A percentile compares a stretch with the other conserved stretches of the same genome.
These are phyloP conservation scores for Stichodactyla mertensii DNA, from an alignment of 64 coral and sea anemone species.

Conservation along the genomic window DNA sequence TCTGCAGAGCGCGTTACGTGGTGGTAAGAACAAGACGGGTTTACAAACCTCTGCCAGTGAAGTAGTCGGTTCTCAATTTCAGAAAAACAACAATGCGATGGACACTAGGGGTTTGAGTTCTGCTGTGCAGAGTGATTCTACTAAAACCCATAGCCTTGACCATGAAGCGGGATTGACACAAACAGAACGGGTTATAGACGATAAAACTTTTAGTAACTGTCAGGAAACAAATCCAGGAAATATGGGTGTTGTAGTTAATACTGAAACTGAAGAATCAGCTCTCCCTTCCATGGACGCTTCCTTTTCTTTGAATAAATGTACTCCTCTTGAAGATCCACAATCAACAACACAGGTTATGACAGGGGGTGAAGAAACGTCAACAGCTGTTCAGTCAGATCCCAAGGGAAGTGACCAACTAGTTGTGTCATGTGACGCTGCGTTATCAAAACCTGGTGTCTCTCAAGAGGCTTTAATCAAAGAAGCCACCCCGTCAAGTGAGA, in stretches of 20 bases:
- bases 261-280: background rate
- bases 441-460: background rate
- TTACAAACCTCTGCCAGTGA: background rate
- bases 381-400: background rate
- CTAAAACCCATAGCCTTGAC: background rate
- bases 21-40: background rate
- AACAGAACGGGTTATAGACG: background rate
- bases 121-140: background rate
- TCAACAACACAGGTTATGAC: background rate
- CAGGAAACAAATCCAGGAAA: background rate
- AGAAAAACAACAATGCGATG: background rate
- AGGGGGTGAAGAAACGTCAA: background rate
- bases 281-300: background rate
- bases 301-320: background rate
- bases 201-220: background rate
- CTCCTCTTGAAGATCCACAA: background rate
- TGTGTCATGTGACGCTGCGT: background rate
- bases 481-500: no score
- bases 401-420: background rate
- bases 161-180: background rate
- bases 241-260: background rate
- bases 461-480: background rate
- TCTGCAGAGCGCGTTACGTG: constrained; percentile 51
- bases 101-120: background rate
- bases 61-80: background rate